These are phyloP conservation scores for Yponomeuta sedellus DNA, from an alignment of 2,888 invertebrate genomes.

Conservation along the genomic window DNA sequence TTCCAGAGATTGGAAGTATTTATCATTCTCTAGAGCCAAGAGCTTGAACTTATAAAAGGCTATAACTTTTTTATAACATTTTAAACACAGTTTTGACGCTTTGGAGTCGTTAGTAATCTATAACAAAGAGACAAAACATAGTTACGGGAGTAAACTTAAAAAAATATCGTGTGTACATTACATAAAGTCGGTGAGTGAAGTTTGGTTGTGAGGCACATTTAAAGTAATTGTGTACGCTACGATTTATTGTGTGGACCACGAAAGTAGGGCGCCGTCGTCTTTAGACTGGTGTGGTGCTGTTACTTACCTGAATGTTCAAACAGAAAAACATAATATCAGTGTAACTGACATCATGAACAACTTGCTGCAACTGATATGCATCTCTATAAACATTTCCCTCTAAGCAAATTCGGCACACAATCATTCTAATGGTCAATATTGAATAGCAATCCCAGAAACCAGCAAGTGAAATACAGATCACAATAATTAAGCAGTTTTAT, in stretches of 20 bases:
- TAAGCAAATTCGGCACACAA: constrained; percentile 47
- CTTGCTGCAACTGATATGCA: constrained; percentile 32
- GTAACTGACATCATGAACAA: constrained; percentile 28
- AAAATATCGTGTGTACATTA: too few species aligned
- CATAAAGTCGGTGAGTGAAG: neutral
- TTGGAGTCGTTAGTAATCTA: constrained; percentile 40
- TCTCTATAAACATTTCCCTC: constrained; percentile 34
- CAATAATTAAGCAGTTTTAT: neutral
- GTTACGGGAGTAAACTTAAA: neutral
- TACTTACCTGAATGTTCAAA: constrained; percentile 47
- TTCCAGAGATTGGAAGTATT: constrained; percentile 33
- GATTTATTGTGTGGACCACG: too few species aligned
- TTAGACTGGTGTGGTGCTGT: too few species aligned
- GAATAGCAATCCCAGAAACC: neutral
- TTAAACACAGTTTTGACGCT: constrained; percentile 45
- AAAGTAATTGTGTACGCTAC: too few species aligned
- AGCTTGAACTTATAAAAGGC: constrained; percentile 51
- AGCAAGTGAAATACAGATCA: neutral
- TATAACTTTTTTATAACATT: constrained; percentile 49
- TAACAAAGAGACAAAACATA: constrained; percentile 22
- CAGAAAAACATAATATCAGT: constrained; percentile 48
- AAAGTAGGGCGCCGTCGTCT: too few species aligned
- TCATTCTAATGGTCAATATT: neutral
- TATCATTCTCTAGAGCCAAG: constrained; percentile 46
- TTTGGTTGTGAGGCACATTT: too few species aligned